Evolutionary conservation across 2,113 vertebrate genomes (phyloP).

Genomic region (Mesoclemmys tuberculata): DNA sequence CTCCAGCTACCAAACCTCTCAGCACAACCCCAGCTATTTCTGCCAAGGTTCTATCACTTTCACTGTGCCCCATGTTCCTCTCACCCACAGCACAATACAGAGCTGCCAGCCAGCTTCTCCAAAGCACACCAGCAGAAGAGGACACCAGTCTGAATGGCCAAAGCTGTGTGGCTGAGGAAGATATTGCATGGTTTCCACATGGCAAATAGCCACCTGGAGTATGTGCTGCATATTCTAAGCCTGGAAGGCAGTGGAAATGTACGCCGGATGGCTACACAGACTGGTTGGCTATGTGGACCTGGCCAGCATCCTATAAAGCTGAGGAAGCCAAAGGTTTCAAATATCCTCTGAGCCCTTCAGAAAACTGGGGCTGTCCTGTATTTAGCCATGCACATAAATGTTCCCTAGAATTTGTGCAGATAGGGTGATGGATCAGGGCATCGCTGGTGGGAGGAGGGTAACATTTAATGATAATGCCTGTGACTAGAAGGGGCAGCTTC

Average conservation of each 20-base stretch:
- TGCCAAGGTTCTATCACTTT: not conserved
- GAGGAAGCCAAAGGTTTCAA: not conserved
- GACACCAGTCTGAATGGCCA: not conserved
- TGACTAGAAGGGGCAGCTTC: not conserved
- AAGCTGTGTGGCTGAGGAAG: not conserved
- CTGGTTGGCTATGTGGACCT: not conserved
- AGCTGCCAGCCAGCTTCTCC: not conserved
- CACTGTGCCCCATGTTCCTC: not conserved
- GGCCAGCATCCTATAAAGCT: not conserved
- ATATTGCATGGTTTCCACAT: not conserved
- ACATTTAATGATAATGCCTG: fast-evolving
- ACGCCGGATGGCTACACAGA: not conserved
- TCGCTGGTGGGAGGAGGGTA: not conserved
- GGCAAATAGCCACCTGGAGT: not conserved
- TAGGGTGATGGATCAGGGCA: fast-evolving
- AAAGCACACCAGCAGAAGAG: not conserved
- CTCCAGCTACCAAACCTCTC: not conserved
- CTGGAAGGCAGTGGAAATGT: fast-evolving
- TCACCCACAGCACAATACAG: fast-evolving
- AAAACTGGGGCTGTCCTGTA: not conserved
- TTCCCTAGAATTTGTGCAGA: not conserved
- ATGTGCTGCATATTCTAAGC: not conserved
- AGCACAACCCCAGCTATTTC: not conserved
- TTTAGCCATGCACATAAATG: fast-evolving
- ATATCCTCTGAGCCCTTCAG: not conserved